Conservation (phyloP, 2,113 vertebrate genomes). For the Ceuthmochares aereus region DNA sequence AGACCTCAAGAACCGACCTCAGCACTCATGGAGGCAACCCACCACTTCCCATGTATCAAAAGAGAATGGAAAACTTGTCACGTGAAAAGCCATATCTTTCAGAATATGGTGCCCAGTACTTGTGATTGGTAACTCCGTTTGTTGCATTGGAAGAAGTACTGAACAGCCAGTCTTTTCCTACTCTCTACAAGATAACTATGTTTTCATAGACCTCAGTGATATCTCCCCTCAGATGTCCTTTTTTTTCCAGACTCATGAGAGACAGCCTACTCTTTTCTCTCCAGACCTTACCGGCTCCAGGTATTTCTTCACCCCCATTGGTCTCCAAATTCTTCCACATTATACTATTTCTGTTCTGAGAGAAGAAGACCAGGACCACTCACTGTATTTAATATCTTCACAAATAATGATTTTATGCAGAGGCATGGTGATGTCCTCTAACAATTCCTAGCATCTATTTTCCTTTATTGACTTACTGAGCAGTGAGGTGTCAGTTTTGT, state of each 20-base stretch:
- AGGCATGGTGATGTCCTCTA: not conserved
- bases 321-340: not conserved
- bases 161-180: not conserved
- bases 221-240: not conserved
- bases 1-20: no score
- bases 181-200: not conserved
- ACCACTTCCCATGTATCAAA: no score
- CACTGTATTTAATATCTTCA: not conserved
- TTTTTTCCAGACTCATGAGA: not conserved
- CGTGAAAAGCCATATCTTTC: not conserved
- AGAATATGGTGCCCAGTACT: not conserved
- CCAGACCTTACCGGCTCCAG: fast-evolving
- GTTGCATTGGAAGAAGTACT: not conserved
- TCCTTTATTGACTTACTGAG: slow-evolving; percentile 18
- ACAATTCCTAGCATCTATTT: not conserved
- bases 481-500: not conserved
- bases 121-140: not conserved
- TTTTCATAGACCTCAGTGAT: not conserved
- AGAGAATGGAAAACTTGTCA: not conserved
- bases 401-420: not conserved
- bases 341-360: not conserved
- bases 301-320: not conserved
- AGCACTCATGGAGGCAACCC: no score
- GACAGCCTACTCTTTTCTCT: not conserved
- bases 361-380: not conserved